These are phyloP conservation scores for Scaeva pyrastri DNA, from an alignment of 2,888 invertebrate species.

Conservation along the genomic window DNA sequence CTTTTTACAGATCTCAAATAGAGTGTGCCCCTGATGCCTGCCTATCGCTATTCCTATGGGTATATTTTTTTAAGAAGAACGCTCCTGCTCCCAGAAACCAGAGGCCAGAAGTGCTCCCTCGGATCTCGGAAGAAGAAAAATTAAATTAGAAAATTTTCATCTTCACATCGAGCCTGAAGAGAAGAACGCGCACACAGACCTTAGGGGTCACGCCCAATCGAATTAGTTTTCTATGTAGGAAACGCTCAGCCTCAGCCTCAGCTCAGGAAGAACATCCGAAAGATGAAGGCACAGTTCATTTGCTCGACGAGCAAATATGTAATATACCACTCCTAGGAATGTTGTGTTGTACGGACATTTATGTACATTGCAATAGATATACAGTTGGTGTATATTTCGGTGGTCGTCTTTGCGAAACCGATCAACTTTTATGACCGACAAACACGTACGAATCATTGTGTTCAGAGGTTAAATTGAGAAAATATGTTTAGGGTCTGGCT, in stretches of 20 bases:
- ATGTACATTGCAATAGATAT: not conserved
- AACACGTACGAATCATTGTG: conserved; percentile 32
- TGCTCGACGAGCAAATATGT: conserved; percentile 39
- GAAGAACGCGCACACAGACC: conserved; percentile 16
- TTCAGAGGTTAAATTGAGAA: conserved; percentile 74
- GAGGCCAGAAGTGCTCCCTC: conserved; percentile 27
- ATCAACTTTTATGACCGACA: conserved; percentile 71
- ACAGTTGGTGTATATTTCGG: conserved; percentile 28
- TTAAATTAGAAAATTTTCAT: conserved; percentile 73
- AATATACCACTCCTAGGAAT: conserved; percentile 63
- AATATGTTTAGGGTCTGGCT: conserved; percentile 56
- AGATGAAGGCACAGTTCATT: conserved; percentile 56
- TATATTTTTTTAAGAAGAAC: conserved; percentile 1
- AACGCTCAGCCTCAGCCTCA: too few relatives aligned
- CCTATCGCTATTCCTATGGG: not conserved
- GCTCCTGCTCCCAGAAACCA: too few relatives aligned
- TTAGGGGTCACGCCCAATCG: conserved; percentile 70
- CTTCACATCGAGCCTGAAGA: conserved; percentile 24
- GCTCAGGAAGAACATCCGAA: conserved; percentile 57
- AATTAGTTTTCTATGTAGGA: conserved; percentile 74
- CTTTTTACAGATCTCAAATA: conserved; percentile 5
- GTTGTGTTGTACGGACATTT: conserved; percentile 22
- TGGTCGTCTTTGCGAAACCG: conserved; percentile 23
- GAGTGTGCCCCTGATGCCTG: not conserved
- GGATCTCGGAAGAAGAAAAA: conserved; percentile 59